phyloP scores from a whole-genome alignment of 1,140 invertebrate genomes.

The Leptonema lineaticorne region DNA sequence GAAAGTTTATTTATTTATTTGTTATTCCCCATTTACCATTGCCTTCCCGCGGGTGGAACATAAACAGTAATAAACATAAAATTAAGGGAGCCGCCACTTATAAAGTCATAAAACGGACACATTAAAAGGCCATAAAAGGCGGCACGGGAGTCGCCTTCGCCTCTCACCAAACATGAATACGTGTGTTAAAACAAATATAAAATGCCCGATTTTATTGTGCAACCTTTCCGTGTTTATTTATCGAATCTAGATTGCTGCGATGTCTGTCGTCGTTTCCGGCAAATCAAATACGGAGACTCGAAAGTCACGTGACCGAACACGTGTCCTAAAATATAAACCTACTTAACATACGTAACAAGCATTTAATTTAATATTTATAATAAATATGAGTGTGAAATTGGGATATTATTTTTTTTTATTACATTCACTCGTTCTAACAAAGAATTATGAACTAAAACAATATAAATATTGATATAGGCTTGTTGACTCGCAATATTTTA shows the following conservation, averaged over 20 bases:
- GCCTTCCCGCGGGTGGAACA: slow-evolving; percentile 33
- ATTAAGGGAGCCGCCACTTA: slow-evolving; percentile 43
- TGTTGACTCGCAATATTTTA: too few relatives aligned
- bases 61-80: slow-evolving; percentile 43
- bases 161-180: too few relatives aligned
- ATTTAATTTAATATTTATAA: too few relatives aligned
- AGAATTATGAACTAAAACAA: too few relatives aligned
- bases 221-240: neutral
- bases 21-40: slow-evolving; percentile 27
- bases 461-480: too few relatives aligned
- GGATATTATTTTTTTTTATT: too few relatives aligned
- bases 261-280: neutral
- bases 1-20: neutral
- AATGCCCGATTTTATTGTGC: slow-evolving; percentile 36
- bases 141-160: slow-evolving; percentile 24
- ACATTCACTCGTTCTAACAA: too few relatives aligned
- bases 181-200: too few relatives aligned
- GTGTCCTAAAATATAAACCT: too few relatives aligned
- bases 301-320: neutral
- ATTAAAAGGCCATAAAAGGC: slow-evolving; percentile 41
- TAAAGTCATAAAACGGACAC: slow-evolving; percentile 42
- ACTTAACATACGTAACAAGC: too few relatives aligned
- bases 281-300: too few relatives aligned
- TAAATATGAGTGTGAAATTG: too few relatives aligned
- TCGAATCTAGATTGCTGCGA: neutral